Evolutionary conservation across 2,888 invertebrate genomes (phyloP), one percentile per base, ranked within the genome.

Genomic region (Cataglyphis albicans): DNA sequence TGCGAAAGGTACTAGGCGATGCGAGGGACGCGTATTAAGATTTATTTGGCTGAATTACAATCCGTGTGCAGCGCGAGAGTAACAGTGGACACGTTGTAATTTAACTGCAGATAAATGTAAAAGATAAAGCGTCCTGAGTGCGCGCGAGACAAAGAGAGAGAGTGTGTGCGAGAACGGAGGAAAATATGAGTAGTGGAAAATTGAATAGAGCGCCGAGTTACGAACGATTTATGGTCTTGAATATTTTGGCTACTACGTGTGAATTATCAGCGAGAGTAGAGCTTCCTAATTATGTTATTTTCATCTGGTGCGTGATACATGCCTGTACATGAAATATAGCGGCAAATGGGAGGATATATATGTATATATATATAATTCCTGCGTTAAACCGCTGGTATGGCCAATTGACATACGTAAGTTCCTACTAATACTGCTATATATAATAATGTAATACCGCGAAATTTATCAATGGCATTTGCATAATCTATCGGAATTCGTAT

Each of bases 1-100:
- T 72, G 81, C 75, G 21, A 59, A 44, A 29, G 65, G 10, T 70
- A 25, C 52, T 29, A 3, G 52, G 57, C 32, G 61, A 52, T 38
- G 70, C 32, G 80, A 57, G 55, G 73, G 75, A 81, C 70, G 74
- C 55, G 44, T 44, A 73, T 83, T 78, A 81, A 82, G 83, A 80
- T 78, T 88, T 86, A 84, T 86, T 80, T 70, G 38, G 38, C 25
- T 38, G 67, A 63, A 81, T 80, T 55, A 65, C 59, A 74, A 80
- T 52, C 65, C 52, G 44, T 48, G 61, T 29, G 25, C 44, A 67
- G 65, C 64, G 52, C 38, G 73, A 75, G 48, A 82, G 68, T 75
- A 63, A 48, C 75, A 67, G 68, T 74, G 55, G 78, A 55, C 64
- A 35, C 25, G 55, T 15, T 52, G 65, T 57, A 78, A 76, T 78